Evolutionary conservation across 2,113 vertebrate species (phyloP).

Genomic region (Columba janthina): DNA sequence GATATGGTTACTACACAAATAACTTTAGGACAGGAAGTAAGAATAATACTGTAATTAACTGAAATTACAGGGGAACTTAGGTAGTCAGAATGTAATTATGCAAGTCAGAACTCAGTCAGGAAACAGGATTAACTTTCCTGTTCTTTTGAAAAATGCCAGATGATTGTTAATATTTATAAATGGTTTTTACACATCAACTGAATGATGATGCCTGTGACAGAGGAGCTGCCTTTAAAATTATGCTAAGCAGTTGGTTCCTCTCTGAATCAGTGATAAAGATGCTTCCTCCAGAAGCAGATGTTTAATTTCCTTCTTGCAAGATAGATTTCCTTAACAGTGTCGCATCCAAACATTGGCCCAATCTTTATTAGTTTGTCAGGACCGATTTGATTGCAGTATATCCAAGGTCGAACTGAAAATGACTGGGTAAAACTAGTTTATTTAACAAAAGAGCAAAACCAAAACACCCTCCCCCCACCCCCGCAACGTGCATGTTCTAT

Average conservation of each 20-base stretch:
- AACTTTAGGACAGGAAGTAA: conserved; percentile 63
- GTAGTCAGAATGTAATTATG: conserved; percentile 63
- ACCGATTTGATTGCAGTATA: conserved; percentile 5
- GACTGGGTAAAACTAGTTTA: background rate
- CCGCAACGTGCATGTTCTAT: background rate
- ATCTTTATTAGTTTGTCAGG: conserved; percentile 14
- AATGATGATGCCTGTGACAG: conserved; percentile 38
- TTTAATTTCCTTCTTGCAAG: conserved; percentile 29
- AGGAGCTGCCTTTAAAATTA: conserved; percentile 22
- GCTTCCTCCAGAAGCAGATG: conserved; percentile 57
- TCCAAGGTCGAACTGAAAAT: background rate
- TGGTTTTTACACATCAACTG: conserved; percentile 48
- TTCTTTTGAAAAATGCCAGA: conserved; percentile 66
- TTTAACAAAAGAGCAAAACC: background rate
- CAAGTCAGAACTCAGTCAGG: conserved; percentile 55
- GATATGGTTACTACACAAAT: conserved; percentile 66
- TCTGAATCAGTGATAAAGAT: conserved; percentile 60
- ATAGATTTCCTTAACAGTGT: background rate
- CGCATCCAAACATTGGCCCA: background rate
- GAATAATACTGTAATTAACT: conserved; percentile 69
- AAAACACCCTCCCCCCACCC: too few relatives aligned
- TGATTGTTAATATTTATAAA: conserved; percentile 69
- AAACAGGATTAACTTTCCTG: conserved; percentile 57
- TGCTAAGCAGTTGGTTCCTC: conserved; percentile 44
- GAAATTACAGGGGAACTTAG: conserved; percentile 60